Evolutionary conservation across 2,888 invertebrate genomes (phyloP), one percentile per base, ranked within the genome.

Genomic region (Melikaiella ostensackeni): DNA sequence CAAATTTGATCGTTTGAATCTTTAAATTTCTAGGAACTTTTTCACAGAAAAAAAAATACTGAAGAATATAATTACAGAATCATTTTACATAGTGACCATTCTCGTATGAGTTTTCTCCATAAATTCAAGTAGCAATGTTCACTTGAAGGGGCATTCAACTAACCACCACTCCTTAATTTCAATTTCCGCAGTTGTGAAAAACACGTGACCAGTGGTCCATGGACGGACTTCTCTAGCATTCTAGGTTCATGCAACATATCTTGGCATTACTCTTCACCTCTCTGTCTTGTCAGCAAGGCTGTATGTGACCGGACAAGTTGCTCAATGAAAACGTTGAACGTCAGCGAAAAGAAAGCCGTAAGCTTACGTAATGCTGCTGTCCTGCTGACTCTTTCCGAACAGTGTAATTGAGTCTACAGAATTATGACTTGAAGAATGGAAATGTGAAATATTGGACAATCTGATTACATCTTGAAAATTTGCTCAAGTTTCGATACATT

Each of bases 301-400:
- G 73, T 77, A 75, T 78, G 78, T 77, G 80, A 77, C 76, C 75
- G 83, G 76, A 81, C 79, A 75, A 80, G 84, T 88, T 89, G 87
- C 88, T 87, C 88, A 90, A 89, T 85, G 86, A 83, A 88, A 88
- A 84, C 83, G 83, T 75, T 83, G 80, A 86, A 83, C 87, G 85
- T 86, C 86, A 86, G 87, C 86, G 85, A 90, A 91, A 91, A 90
- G 91, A 91, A 91, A 91, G 91, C 90, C 87, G 86, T 75, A 76
- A 59, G 76, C 84, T 89, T 90, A 87, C 85, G 86, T 86, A 90
- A 90, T 82, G 66, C 61, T 75, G 76, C 77, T 82, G 82, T 76
- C 80, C 81, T 79, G 79, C 77, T 83, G 77, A 82, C 84, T 86
- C 85, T 85, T 88, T 86, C 84, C 82, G 82, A 86, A 83, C 80